A percentile compares a stretch with the other conserved stretches of the same genome.
Conservation (phyloP, 2,888 invertebrate genomes). For the Trachelus troglodyta region DNA sequence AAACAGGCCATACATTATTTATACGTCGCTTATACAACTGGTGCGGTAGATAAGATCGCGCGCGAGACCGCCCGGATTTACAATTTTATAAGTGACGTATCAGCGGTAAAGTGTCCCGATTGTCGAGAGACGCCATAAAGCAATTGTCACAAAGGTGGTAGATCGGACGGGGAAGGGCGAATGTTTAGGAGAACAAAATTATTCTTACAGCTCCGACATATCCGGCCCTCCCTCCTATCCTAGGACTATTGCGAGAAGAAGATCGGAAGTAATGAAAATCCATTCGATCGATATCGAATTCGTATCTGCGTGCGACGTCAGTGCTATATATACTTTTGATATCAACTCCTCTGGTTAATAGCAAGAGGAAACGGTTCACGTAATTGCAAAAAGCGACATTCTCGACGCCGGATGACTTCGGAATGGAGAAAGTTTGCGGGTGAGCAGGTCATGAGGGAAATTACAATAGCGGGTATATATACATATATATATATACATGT, state of each 20-base stretch:
- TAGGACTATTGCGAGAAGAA: background rate
- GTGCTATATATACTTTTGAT: background rate
- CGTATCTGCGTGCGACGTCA: background rate
- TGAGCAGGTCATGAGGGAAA: background rate
- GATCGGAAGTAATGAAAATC: background rate
- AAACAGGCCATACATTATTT: slow-evolving; percentile 47
- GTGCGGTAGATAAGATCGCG: slow-evolving; percentile 1
- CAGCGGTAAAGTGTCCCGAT: slow-evolving; percentile 7
- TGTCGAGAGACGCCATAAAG: background rate
- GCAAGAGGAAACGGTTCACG: background rate
- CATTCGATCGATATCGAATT: background rate
- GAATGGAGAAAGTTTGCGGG: background rate
- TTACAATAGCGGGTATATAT: background rate
- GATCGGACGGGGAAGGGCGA: background rate
- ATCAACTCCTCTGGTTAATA: background rate
- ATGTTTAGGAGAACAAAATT: background rate
- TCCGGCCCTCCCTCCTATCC: background rate
- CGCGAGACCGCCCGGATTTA: slow-evolving; percentile 1
- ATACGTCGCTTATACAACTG: slow-evolving; percentile 37
- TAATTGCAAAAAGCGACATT: background rate
- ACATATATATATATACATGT: no score
- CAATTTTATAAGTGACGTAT: slow-evolving; percentile 8
- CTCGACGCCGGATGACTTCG: background rate
- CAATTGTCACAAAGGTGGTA: background rate
- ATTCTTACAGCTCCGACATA: background rate